Evolutionary conservation across 2,113 vertebrate species (phyloP), one percentile per base, ranked within the genome.

Genomic region (Alexandromys fortis): DNA sequence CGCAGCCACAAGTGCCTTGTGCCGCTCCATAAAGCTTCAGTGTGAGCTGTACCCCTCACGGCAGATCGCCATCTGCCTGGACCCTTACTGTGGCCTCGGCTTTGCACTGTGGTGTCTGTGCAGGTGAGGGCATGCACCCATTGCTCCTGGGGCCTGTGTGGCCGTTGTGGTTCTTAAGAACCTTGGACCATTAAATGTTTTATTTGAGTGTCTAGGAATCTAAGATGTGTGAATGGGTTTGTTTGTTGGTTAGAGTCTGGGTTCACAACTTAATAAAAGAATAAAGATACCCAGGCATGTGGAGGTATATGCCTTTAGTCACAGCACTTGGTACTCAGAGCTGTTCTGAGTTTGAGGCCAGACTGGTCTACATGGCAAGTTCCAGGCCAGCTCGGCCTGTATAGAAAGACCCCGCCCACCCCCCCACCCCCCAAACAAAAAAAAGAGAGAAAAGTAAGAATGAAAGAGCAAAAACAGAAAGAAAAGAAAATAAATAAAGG

Each of bases 21-120:
- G 99, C 98, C 99, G 99, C 94, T 99, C 99, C 30, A 99, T 99
- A 73, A 99, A 99, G 97, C 98, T 99, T 42, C 99, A 99, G 98
- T 99, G 99, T 97, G 99, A 99, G 98, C 98, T 99, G 83, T 99
- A 99, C 97, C 99, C 99, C 0, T 99, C 99, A 0, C 98, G 99
- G 68, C 99, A 99, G 98, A 99, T 99, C 10, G 99, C 99, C 96
- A 99, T 99, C 98, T 99, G 99, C 95, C 98, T 99, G 38, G 99
- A 99, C 98, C 99, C 99, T 0, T 99, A 99, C 93, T 99, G 99
- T 14, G 99, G 99, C 97, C 98, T 99, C n/a, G 99, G 99, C 83
- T 99, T 99, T 30, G 99, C 99, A 35, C 99, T 99, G 5, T 99
- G 99, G 99, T 99, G 99, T 97, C 98, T 99, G 94, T 99, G 99